phyloP scores from a whole-genome alignment of 2,888 invertebrate genomes.

The Drosophila putrida region DNA sequence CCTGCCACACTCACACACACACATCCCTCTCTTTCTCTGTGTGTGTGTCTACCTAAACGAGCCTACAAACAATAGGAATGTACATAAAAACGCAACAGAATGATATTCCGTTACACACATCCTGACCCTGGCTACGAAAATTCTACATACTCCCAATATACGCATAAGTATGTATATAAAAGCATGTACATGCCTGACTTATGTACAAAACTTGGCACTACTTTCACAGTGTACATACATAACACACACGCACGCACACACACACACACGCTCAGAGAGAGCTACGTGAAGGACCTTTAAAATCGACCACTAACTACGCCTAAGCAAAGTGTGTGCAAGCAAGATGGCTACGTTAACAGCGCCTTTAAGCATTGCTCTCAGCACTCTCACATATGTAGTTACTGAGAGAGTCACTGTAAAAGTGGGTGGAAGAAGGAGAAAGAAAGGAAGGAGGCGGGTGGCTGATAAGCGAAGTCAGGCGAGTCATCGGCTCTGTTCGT shows the following conservation, averaged over 20 bases:
- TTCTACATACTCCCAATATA: slow-evolving; percentile 34
- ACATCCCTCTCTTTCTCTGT: not conserved
- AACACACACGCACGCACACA: slow-evolving; percentile 1
- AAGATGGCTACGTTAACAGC: slow-evolving; percentile 67
- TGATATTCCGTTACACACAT: slow-evolving; percentile 62
- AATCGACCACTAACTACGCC: slow-evolving; percentile 73
- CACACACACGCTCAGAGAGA: slow-evolving; percentile 21
- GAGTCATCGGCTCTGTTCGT: slow-evolving; percentile 57
- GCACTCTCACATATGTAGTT: slow-evolving; percentile 13
- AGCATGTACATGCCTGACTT: slow-evolving; percentile 21
- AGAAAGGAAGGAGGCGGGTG: not conserved
- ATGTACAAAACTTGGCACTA: slow-evolving; percentile 70
- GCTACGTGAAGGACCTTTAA: slow-evolving; percentile 75
- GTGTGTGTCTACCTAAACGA: slow-evolving; percentile 27
- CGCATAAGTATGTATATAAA: slow-evolving; percentile 22
- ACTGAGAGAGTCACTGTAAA: slow-evolving; percentile 8
- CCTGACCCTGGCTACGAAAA: slow-evolving; percentile 74
- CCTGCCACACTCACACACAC: slow-evolving; percentile 35
- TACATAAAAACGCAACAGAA: slow-evolving; percentile 53
- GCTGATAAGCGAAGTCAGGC: not conserved
- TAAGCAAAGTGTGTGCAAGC: slow-evolving; percentile 33
- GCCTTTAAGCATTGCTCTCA: slow-evolving; percentile 25
- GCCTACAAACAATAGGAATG: slow-evolving; percentile 22
- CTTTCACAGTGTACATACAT: slow-evolving; percentile 61
- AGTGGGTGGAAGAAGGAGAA: not conserved